phyloP scores from a whole-genome alignment of 2,797 vertebrate species.

The Clamator glandarius region DNA sequence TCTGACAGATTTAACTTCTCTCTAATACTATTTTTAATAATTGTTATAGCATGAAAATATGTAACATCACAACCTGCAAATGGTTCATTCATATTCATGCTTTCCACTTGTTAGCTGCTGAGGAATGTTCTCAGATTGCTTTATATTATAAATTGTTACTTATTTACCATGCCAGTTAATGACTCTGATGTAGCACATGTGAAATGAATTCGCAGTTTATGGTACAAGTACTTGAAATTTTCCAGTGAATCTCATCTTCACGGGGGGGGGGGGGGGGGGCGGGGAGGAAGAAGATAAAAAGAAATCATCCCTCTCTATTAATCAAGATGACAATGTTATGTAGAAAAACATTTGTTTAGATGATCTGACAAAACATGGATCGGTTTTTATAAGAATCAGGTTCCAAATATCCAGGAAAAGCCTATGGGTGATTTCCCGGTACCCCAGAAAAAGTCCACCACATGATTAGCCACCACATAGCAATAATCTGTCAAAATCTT shows the following conservation, averaged over 20 bases:
- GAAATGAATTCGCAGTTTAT: constrained; percentile 24
- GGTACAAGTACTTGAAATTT: neutral
- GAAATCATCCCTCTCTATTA: rapidly evolving
- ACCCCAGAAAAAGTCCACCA: neutral
- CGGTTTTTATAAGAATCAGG: neutral
- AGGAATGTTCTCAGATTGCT: constrained; percentile 18
- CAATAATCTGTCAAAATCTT: neutral
- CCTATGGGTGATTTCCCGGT: rapidly evolving
- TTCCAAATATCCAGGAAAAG: neutral
- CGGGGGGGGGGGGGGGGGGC: too few species aligned
- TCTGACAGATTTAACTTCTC: neutral
- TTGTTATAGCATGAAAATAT: constrained; percentile 27
- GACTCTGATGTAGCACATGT: constrained; percentile 30
- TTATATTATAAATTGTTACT: constrained; percentile 20
- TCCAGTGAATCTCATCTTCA: neutral
- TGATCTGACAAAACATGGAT: neutral
- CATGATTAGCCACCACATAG: neutral
- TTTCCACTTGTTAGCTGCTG: constrained; percentile 11
- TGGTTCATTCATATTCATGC: constrained; percentile 23
- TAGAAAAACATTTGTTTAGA: neutral
- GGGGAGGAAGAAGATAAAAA: neutral
- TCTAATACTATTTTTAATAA: constrained; percentile 42
- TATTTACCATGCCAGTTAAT: constrained; percentile 23
- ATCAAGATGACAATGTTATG: neutral
- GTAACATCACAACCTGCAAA: constrained; percentile 24